These are phyloP conservation scores for Saxidomus purpurata DNA, from an alignment of 1,140 invertebrate species.

Conservation along the genomic window DNA sequence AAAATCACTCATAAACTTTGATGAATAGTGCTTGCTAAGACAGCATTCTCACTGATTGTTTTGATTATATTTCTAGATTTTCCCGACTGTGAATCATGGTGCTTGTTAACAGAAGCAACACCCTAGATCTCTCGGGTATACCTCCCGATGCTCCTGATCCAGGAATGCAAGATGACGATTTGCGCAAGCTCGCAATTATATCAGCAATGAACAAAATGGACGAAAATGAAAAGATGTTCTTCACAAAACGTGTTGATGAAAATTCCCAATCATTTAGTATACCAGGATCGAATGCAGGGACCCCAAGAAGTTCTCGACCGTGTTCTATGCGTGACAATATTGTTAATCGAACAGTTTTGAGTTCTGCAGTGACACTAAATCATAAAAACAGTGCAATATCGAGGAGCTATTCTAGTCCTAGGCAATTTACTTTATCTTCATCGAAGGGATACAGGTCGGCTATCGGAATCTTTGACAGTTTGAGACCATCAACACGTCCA, in stretches of 20 bases:
- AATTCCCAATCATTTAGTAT: neutral
- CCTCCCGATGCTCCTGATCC: constrained; percentile 41
- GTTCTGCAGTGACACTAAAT: constrained; percentile 21
- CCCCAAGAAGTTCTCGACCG: constrained; percentile 23
- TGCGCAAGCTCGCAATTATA: constrained; percentile 48
- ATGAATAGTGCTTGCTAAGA: too few species aligned
- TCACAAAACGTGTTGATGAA: neutral
- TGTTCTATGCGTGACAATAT: neutral
- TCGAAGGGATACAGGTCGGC: neutral
- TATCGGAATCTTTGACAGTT: neutral
- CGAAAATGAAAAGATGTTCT: constrained; percentile 42
- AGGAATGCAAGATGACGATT: constrained; percentile 29
- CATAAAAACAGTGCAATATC: constrained; percentile 65
- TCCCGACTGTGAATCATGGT: constrained; percentile 49
- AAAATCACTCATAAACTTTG: too few species aligned
- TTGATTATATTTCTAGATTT: too few species aligned
- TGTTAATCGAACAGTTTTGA: constrained; percentile 29
- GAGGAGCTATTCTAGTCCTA: constrained; percentile 48
- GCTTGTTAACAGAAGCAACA: constrained; percentile 13
- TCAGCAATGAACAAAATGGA: constrained; percentile 36
- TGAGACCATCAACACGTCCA: constrained; percentile 1
- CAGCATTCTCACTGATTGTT: too few species aligned
- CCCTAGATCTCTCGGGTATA: neutral
- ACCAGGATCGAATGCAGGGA: neutral
- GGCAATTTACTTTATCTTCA: constrained; percentile 28